These are phyloP conservation scores for Loxodonta africana DNA, from an alignment of 2,113 vertebrate genomes.

Conservation along the genomic window DNA sequence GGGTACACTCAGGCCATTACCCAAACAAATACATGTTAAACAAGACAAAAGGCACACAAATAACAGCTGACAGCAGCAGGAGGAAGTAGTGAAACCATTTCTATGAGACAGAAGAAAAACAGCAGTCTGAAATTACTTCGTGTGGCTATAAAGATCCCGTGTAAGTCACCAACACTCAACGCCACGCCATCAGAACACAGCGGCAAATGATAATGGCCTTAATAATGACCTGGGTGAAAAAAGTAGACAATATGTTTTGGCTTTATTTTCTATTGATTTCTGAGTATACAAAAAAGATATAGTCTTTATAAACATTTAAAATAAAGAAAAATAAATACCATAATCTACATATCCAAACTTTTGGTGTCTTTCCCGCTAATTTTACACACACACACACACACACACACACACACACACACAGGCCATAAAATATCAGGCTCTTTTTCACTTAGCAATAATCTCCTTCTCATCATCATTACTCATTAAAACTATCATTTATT, in stretches of 20 bases:
- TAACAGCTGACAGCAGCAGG: background rate
- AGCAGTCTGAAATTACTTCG: background rate
- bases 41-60: background rate
- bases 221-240: background rate
- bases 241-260: background rate
- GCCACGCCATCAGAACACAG: background rate
- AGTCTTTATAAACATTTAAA: background rate
- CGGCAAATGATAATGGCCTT: background rate
- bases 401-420: background rate
- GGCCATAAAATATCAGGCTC: background rate
- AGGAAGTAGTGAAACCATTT: accelerated
- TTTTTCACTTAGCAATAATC: background rate
- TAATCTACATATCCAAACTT: background rate
- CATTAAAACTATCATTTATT: background rate
- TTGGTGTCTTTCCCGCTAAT: background rate
- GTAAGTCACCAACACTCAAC: background rate
- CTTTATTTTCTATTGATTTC: background rate
- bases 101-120: background rate
- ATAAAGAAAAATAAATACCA: background rate
- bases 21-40: background rate
- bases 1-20: background rate
- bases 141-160: background rate
- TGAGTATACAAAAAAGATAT: background rate
- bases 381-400: background rate
- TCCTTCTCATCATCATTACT: background rate